Percentiles rank a stretch among this genome's conserved stretches.
Evolutionary conservation across 1,140 invertebrate species (phyloP).

Genomic region (Drosophila tristis): DNA sequence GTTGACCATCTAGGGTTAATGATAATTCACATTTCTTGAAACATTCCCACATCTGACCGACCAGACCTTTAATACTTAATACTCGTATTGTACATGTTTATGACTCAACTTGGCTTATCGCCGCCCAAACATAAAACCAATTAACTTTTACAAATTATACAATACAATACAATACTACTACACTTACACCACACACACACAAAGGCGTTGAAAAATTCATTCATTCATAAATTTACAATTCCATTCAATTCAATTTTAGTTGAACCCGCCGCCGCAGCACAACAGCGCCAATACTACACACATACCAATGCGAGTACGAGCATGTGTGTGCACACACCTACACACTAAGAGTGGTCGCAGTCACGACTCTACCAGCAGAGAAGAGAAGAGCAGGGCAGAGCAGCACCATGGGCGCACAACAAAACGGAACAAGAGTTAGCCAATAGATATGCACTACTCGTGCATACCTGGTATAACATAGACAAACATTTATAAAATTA

Average conservation of each 20-base stretch:
- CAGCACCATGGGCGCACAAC: conserved; percentile 18
- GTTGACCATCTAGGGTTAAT: no score
- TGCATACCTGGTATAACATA: conserved; percentile 7
- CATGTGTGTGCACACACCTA: conserved; percentile 2
- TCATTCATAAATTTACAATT: conserved; percentile 82
- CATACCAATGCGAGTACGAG: conserved; percentile 9
- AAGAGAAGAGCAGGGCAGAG: conserved; percentile 4
- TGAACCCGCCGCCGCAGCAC: conserved; percentile 49
- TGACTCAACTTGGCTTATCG: conserved; percentile 25
- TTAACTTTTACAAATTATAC: conserved; percentile 65
- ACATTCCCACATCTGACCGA: no score
- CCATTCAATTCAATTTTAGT: conserved; percentile 81
- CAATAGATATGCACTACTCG: not conserved
- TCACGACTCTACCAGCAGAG: conserved; percentile 22
- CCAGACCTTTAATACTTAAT: no score
- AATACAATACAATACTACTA: conserved; percentile 2
- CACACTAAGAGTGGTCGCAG: conserved; percentile 15
- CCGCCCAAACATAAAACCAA: conserved; percentile 52
- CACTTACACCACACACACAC: conserved; percentile 31
- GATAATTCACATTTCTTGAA: not conserved
- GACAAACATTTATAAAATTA: no score
- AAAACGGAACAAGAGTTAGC: not conserved
- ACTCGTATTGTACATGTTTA: conserved; percentile 31
- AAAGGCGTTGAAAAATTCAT: conserved; percentile 69
- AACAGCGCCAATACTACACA: conserved; percentile 33